Conservation (phyloP, 2,888 invertebrate genomes). For the Atrina japonica region DNA sequence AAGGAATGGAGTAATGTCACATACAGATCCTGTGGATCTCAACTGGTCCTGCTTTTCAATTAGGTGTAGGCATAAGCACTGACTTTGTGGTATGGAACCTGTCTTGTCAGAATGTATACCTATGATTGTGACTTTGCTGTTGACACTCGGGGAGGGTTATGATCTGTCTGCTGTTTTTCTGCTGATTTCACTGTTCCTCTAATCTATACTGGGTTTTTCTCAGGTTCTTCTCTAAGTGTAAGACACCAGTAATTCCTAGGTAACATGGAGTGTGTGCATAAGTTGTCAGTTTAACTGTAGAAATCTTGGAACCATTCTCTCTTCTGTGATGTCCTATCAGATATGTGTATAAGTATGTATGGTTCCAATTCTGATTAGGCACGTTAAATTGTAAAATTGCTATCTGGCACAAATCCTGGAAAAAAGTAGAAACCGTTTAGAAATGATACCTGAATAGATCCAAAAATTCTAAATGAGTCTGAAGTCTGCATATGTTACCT, state of each 20-base stretch:
- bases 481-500: conserved; percentile 17
- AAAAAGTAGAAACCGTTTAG: conserved; percentile 13
- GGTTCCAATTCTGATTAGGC: conserved; percentile 16
- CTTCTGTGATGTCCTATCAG: neutral
- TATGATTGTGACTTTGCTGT: neutral
- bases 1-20: conserved; percentile 21
- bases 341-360: conserved; percentile 15
- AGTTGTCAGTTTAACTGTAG: conserved; percentile 20
- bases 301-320: conserved; percentile 13
- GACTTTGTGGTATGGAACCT: conserved; percentile 1
- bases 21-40: too few species aligned
- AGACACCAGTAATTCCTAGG: conserved; percentile 15
- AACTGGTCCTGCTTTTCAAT: neutral
- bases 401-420: conserved; percentile 17
- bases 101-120: conserved; percentile 18
- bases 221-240: conserved; percentile 15
- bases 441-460: neutral
- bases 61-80: conserved; percentile 12
- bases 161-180: neutral
- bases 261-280: too few species aligned
- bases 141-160: conserved; percentile 12
- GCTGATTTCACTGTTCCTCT: conserved; percentile 21
- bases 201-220: conserved; percentile 10
- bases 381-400: conserved; percentile 4
- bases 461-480: neutral